Evolutionary conservation across 2,113 vertebrate genomes (phyloP), one percentile per base, ranked within the genome.

Genomic region (Heloderma charlesbogerti): DNA sequence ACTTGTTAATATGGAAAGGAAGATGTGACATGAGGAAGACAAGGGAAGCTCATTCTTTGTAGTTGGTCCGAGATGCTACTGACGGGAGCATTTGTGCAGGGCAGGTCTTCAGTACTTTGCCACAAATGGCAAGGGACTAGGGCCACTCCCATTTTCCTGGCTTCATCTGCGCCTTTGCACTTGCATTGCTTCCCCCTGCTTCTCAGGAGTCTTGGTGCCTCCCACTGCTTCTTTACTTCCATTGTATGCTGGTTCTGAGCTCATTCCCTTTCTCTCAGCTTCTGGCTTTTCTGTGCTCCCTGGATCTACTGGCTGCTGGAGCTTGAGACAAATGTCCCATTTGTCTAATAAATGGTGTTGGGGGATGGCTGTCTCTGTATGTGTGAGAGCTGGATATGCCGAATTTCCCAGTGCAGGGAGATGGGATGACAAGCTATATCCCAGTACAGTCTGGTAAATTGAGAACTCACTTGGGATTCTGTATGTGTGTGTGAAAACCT

Each of bases 401-500:
- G 81, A 54, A 45, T 66, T 78, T 84, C 40, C 43, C 71, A 45
- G n/a, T 86, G 43, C 74, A 79, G 60, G 84, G 74, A 93, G 74
- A 90, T 89, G 95, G 92, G 93, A 94, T 91, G 84, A 37, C 85
- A 79, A n/a, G 90, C 94, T 92, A 93, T 84, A 75, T 92, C 0
- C 80, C 86, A 93, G 91, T 90, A 92, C 93, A 94, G 88, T 90
- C 71, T 40, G 43, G 27, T 51, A 84, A 45, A 88, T 66, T n/a
- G 92, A 0, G 88, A 60, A 10, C 91, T 93, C 86, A 78, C 48
- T 95, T 97, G 94, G 94, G 95, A 95, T 95, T 89, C 88, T 75
- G 79, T 92, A 89, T 92, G 92, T 92, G 93, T 57, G 75, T 83
- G 94, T 91, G 95, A 95, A 95, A 93, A 94, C 94, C 95, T 89